Base-by-base conservation (phyloP, 2,113 vertebrate genomes). In the Sinocyclocheilus grahami region DNA sequence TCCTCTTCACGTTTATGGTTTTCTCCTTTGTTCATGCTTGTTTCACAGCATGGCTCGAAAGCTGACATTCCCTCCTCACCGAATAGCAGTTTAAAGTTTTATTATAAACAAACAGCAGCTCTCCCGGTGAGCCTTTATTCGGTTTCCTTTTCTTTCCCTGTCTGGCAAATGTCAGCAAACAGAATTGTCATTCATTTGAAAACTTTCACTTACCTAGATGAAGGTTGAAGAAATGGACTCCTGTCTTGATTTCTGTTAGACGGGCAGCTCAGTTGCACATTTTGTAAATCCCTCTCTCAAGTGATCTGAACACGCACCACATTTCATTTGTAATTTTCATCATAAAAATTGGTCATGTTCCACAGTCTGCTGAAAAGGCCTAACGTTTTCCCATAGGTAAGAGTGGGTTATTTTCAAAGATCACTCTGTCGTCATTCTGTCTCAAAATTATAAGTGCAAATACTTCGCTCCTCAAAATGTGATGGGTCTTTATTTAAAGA, bases 31-130 rank as follows among this genome's bases (percentile, higher is more conserved):
- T 71, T 75, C 46, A 24, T 76, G 55, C 27, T 72, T 30, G 42
- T 33, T 83, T 51, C 11, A 4, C 80, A 58, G 58, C 81, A 20
- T 18, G 4, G 37, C 72, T 62, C 51, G 62, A 84, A 72, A 30
- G 63, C 63, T 79, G 83, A 85, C 58, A 46, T 71, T 65, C 55
- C 39, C 83, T 65, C 58, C 39, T 51, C 42, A 22, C 58, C 30
- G 27, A 67, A 78, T 67, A 48, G 72, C 53, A 85, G 78, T 85
- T 85, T 76, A 78, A 76, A 65, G 58, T 82, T 82, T 46, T 82
- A 46, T 65, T 48, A 30, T 65, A 82, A 82, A 82, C 79, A 82
- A 82, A 82, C 60, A 67, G 79, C 79, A n/a, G 81, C 67, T 85
- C 60, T 85, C 71, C 74, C 9, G 4, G 18, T 51, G 65, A 81